These are phyloP conservation scores for Pterocles orientalis DNA, from an alignment of 2,113 vertebrate species.

Conservation along the genomic window DNA sequence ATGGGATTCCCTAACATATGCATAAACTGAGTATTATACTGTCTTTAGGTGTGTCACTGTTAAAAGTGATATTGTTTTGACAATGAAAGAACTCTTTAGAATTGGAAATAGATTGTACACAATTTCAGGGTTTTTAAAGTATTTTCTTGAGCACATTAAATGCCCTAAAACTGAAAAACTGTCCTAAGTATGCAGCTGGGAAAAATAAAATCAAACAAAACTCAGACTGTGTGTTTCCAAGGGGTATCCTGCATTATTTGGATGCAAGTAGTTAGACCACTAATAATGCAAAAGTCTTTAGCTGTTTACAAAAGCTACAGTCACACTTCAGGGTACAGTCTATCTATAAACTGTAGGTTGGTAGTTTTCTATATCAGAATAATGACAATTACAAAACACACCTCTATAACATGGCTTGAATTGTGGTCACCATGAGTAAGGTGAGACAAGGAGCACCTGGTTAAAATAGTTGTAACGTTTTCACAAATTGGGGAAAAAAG, in stretches of 20 bases:
- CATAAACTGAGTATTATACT: not conserved
- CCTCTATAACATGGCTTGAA: fast-evolving
- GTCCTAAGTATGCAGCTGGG: not conserved
- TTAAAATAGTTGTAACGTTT: fast-evolving
- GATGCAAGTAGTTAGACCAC: fast-evolving
- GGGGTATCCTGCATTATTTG: not conserved
- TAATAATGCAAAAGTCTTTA: not conserved
- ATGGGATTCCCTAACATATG: not conserved
- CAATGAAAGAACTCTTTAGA: not conserved
- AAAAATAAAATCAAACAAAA: not conserved
- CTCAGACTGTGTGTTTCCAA: not conserved
- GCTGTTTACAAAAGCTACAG: not conserved
- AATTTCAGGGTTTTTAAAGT: not conserved
- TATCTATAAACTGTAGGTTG: not conserved
- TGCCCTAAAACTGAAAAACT: not conserved
- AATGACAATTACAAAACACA: not conserved
- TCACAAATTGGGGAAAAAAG: not conserved
- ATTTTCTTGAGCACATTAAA: not conserved
- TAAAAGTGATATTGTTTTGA: not conserved
- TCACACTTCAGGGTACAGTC: not conserved
- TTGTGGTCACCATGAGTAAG: not conserved
- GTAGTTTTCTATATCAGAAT: not conserved
- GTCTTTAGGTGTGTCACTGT: not conserved
- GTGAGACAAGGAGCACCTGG: not conserved
- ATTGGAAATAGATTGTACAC: fast-evolving